Evolutionary conservation across 2,888 invertebrate species (phyloP).

Genomic region (Exocentrus adspersus): DNA sequence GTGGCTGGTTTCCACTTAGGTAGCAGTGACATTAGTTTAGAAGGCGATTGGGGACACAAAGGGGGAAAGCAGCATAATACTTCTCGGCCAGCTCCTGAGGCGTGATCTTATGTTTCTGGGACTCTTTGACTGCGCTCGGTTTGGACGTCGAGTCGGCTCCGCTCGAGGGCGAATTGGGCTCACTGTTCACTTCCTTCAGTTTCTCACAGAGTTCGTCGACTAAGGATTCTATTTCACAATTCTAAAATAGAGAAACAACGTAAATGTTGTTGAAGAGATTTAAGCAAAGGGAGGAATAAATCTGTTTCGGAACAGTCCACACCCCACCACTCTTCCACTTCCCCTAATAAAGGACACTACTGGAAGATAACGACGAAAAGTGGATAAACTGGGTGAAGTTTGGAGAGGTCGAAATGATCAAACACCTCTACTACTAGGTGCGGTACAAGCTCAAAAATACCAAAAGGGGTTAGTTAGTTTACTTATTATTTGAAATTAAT

Average conservation of each 20-base stretch:
- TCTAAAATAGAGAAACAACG: constrained; percentile 65
- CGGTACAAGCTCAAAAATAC: neutral
- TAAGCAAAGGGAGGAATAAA: no score
- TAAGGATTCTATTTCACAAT: constrained; percentile 81
- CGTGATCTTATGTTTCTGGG: constrained; percentile 56
- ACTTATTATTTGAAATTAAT: neutral
- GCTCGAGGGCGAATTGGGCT: constrained; percentile 28
- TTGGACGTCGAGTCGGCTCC: constrained; percentile 13
- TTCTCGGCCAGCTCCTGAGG: constrained; percentile 76
- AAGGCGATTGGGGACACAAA: constrained; percentile 43
- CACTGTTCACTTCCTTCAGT: constrained; percentile 75
- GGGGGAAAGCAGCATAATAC: constrained; percentile 84
- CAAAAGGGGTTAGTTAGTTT: neutral
- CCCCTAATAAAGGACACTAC: no score
- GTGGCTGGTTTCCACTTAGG: constrained; percentile 56
- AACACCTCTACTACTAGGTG: no score
- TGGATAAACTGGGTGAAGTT: no score
- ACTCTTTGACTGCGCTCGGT: neutral
- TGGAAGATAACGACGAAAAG: no score
- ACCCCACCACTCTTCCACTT: no score
- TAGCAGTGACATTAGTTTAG: constrained; percentile 50
- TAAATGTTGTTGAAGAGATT: no score
- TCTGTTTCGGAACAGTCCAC: no score
- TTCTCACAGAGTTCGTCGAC: constrained; percentile 85
- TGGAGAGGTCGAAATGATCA: no score